Conservation (phyloP, 2,797 vertebrate species). For the Acomys russatus region DNA sequence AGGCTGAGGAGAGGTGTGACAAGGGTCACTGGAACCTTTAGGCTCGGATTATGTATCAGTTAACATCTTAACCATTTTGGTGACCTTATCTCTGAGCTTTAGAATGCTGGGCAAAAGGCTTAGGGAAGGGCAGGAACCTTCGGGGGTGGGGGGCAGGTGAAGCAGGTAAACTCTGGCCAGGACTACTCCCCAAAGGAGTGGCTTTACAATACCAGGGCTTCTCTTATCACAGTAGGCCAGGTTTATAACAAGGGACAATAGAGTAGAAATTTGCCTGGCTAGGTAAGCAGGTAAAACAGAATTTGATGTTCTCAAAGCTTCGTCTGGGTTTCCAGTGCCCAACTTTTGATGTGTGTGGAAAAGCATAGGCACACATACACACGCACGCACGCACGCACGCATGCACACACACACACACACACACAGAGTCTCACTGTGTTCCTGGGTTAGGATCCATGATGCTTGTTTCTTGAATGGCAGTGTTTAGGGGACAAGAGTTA, state of each 20-base stretch:
- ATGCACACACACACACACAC: background rate
- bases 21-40: background rate
- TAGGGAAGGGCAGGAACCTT: background rate
- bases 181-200: conserved; percentile 55
- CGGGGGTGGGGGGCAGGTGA: background rate
- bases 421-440: background rate
- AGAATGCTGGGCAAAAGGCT: conserved; percentile 28
- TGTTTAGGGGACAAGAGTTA: background rate
- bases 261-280: background rate
- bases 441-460: background rate
- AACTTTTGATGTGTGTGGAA: background rate
- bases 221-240: background rate
- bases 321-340: background rate
- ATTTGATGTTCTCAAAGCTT: background rate
- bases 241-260: background rate
- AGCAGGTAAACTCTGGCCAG: background rate
- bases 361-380: background rate
- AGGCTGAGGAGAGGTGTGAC: background rate
- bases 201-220: background rate
- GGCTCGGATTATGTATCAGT: background rate
- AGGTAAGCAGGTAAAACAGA: background rate
- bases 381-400: background rate
- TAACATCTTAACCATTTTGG: background rate
- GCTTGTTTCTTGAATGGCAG: background rate
- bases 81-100: conserved; percentile 39